Conservation (phyloP, 2,888 invertebrate genomes). For the Boloria euphrosyne region DNA sequence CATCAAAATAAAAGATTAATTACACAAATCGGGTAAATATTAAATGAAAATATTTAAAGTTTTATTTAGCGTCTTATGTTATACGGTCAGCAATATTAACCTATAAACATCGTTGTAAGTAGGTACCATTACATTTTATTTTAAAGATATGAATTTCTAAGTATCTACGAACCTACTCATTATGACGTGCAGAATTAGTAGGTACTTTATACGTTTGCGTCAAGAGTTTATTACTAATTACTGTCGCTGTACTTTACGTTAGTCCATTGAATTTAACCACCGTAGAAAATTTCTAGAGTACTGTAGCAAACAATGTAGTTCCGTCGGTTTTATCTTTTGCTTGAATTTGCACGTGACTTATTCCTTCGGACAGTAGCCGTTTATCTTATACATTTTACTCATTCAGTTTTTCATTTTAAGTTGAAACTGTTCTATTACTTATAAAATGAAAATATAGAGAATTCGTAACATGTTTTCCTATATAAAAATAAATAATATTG, state of each 20-base stretch:
- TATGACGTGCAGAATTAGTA: background rate
- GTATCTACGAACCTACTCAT: background rate
- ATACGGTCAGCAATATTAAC: background rate
- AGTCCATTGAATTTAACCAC: constrained; percentile 28
- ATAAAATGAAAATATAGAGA: background rate
- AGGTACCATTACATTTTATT: background rate
- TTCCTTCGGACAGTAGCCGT: constrained; percentile 20
- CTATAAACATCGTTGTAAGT: background rate
- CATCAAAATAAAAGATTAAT: background rate
- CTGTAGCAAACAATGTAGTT: constrained; percentile 18
- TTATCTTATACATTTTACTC: constrained; percentile 24
- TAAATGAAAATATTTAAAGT: background rate
- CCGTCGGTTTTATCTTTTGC: constrained; percentile 1
- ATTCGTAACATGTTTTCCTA: background rate
- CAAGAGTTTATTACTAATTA: constrained; percentile 30
- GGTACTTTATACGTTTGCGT: constrained; percentile 26
- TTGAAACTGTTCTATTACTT: background rate
- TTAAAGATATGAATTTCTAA: constrained; percentile 2
- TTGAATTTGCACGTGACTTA: constrained; percentile 25
- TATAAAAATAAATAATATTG: background rate
- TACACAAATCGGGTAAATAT: background rate
- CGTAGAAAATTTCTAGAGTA: constrained; percentile 31
- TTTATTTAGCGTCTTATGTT: background rate
- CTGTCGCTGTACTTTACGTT: constrained; percentile 27
- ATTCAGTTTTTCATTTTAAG: constrained; percentile 13